phyloP scores from a whole-genome alignment of 2,888 invertebrate species.

The Athrips mouffetella region DNA sequence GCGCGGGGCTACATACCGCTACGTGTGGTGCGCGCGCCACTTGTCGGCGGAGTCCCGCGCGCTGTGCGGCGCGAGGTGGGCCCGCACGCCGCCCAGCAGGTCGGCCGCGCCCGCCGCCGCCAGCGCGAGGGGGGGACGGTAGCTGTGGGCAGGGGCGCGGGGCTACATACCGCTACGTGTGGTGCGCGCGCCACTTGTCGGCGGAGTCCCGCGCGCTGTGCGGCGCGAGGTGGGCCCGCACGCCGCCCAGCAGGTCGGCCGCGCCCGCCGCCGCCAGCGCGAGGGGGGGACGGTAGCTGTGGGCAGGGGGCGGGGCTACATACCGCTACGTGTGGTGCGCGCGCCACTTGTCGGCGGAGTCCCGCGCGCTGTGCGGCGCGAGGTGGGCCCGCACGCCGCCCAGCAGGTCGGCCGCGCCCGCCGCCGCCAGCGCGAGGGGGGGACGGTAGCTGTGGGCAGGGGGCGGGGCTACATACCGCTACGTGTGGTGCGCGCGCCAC shows the following conservation, averaged over 20 bases:
- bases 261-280: conserved; percentile 95
- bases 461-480: conserved; percentile 88
- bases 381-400: conserved; percentile 95
- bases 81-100: conserved; percentile 93
- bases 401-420: conserved; percentile 93
- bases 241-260: conserved; percentile 92
- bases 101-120: conserved; percentile 94
- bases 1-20: too few species aligned
- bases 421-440: conserved; percentile 95
- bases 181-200: too few species aligned
- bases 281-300: conserved; percentile 95
- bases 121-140: conserved; percentile 95
- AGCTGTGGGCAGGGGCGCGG: too few species aligned
- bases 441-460: conserved; percentile 93
- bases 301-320: conserved; percentile 95
- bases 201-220: conserved; percentile 43
- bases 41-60: too few species aligned
- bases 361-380: conserved; percentile 82
- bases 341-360: too few species aligned
- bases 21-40: too few species aligned
- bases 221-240: conserved; percentile 91
- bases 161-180: too few species aligned
- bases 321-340: too few species aligned
- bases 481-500: too few species aligned
- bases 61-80: conserved; percentile 89